phyloP scores from a whole-genome alignment of 2,888 invertebrate species.

The Orchesellides sinensis region DNA sequence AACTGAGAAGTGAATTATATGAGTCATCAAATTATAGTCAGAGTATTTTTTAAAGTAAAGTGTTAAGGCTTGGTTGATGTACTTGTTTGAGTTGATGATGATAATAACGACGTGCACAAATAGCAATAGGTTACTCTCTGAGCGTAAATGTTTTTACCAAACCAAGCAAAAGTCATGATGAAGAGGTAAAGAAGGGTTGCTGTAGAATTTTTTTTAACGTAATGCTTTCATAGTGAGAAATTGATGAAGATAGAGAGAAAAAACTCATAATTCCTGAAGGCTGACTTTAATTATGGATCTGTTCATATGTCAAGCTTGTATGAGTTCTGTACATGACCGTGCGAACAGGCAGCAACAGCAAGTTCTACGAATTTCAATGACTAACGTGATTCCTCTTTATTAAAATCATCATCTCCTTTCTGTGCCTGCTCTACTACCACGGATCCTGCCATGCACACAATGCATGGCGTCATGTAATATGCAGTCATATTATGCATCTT shows the following conservation, averaged over 20 bases:
- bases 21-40: conserved; percentile 38
- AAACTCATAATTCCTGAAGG: conserved; percentile 56
- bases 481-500: too few relatives aligned
- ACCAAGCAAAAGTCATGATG: neutral
- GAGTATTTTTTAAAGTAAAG: neutral
- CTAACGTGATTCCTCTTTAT: conserved; percentile 54
- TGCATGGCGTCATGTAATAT: too few relatives aligned
- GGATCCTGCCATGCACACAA: too few relatives aligned
- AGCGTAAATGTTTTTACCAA: neutral
- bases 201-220: conserved; percentile 4
- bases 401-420: conserved; percentile 5
- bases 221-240: conserved; percentile 1
- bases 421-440: neutral
- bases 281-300: conserved; percentile 62
- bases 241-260: conserved; percentile 28
- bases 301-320: conserved; percentile 59
- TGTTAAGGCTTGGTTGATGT: conserved; percentile 11
- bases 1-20: conserved; percentile 32
- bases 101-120: neutral
- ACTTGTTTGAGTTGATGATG: neutral
- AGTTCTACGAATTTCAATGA: conserved; percentile 55
- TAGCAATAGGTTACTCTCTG: neutral
- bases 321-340: conserved; percentile 62
- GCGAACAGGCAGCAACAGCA: conserved; percentile 35
- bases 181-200: conserved; percentile 6